phyloP scores from a whole-genome alignment of 92 coral and sea anemone species.

The Meandrina meandrites region DNA sequence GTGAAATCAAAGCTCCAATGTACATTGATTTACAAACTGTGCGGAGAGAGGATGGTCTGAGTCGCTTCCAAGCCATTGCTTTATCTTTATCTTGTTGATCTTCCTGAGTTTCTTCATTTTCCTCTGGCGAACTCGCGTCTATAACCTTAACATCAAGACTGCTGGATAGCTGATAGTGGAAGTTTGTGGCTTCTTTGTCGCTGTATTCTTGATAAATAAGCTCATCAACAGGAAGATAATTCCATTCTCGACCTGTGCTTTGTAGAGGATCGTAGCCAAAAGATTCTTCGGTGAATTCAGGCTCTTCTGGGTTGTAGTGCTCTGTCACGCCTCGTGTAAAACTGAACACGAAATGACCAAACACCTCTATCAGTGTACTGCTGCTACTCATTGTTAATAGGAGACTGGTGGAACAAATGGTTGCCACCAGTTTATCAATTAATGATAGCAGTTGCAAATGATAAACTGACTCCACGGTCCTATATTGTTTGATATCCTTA shows the following conservation, averaged over 20 bases:
- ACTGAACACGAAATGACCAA: conserved; percentile 15
- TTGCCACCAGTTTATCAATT: not conserved
- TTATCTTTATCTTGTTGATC: not conserved
- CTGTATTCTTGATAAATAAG: conserved; percentile 46
- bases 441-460: not conserved
- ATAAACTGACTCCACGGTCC: not conserved
- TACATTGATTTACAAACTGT: conserved; percentile 23
- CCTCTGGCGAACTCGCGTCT: not conserved
- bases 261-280: conserved; percentile 31
- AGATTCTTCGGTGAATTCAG: conserved; percentile 15
- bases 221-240: conserved; percentile 31
- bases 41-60: conserved; percentile 7
- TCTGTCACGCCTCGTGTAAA: conserved; percentile 9
- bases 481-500: too few relatives aligned
- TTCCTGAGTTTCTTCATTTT: not conserved
- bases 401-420: not conserved
- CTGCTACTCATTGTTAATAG: conserved; percentile 10
- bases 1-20: conserved; percentile 27
- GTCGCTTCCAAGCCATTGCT: conserved; percentile 11
- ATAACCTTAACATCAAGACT: not conserved
- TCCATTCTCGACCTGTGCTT: conserved; percentile 34
- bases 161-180: not conserved
- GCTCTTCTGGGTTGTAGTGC: conserved; percentile 11
- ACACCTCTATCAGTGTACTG: conserved; percentile 14
- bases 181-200: conserved; percentile 11